Evolutionary conservation across 2,797 vertebrate species (phyloP), one percentile per base, ranked within the genome.

Genomic region (Mus spretus): DNA sequence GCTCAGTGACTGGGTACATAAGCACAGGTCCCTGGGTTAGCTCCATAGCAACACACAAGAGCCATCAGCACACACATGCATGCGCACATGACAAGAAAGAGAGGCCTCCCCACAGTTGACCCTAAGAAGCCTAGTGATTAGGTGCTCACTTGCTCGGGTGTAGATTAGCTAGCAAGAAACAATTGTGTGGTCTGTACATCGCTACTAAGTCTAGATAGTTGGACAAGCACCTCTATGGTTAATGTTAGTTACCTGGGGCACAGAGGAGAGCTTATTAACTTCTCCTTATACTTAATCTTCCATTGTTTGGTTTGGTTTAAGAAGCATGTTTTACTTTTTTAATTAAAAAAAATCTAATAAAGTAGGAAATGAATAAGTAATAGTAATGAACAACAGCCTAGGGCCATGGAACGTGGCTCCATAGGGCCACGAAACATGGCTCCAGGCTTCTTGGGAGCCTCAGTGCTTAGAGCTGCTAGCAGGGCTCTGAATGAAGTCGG

Each of bases 281-380:
- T 94, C 75, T 96, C 82, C 95, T 95, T 89, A 93, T 97, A 89
- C 93, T 47, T 47, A 47, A 91, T 96, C 93, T 96, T 92, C 96
- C 91, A 94, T 96, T 97, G 93, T 97, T 96, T 92, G 88, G 44
- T 94, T 97, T 96, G 82, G 93, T 96, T 96, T 96, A 97, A 87
- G 95, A 96, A 93, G 75, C 93, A 80, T 96, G 90, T 92, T 92
- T 96, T 96, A 97, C 97, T 96, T 97, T 96, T 97, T 97, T 92
- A 97, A 97, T 97, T 97, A 95, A 96, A 96, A 96, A 77, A 96
- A 97, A 96, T 82, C 91, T 97, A 97, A 97, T 97, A 96, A 97
- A 97, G 81, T 86, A 82, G 93, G 93, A 97, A 96, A 90, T 97
- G 96, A 98, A 97, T 97, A 96, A 96, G 96, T 96, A 97, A 96